These are phyloP conservation scores for Pseudorectes ferrugineus DNA, from an alignment of 2,113 vertebrate genomes.

Conservation along the genomic window DNA sequence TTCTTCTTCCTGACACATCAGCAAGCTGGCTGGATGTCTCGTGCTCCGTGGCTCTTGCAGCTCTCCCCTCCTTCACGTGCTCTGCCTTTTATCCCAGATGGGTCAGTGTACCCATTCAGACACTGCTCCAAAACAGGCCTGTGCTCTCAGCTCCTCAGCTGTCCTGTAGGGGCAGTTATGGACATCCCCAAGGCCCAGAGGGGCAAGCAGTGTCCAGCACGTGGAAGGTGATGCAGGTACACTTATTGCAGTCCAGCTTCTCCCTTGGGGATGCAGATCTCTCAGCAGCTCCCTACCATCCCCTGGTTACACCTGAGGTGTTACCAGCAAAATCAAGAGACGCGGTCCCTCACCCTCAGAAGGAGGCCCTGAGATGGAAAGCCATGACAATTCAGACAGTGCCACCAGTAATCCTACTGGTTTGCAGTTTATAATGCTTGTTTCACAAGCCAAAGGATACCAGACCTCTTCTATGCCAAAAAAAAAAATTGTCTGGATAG, in stretches of 20 bases:
- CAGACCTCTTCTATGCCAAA: neutral
- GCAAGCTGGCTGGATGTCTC: neutral
- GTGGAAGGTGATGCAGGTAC: neutral
- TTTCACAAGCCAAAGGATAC: neutral
- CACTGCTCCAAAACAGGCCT: neutral
- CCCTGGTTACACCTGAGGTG: neutral
- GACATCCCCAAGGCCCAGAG: neutral
- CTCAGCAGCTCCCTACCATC: neutral
- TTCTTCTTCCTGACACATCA: neutral
- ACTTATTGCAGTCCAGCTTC: neutral
- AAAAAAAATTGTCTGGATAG: neutral
- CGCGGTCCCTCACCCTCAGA: fast-evolving
- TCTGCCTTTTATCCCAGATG: neutral
- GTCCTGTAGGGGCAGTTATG: neutral
- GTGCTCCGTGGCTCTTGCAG: fast-evolving
- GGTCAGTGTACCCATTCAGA: neutral
- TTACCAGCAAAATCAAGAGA: neutral
- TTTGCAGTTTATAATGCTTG: neutral
- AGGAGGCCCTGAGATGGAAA: neutral
- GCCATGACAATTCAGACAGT: neutral
- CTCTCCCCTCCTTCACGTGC: neutral
- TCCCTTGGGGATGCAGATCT: neutral
- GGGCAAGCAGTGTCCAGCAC: neutral
- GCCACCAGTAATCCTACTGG: neutral
- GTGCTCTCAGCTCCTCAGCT: neutral